Conservation (phyloP, 2,113 vertebrate species). For the Synodontis membranacea region DNA sequence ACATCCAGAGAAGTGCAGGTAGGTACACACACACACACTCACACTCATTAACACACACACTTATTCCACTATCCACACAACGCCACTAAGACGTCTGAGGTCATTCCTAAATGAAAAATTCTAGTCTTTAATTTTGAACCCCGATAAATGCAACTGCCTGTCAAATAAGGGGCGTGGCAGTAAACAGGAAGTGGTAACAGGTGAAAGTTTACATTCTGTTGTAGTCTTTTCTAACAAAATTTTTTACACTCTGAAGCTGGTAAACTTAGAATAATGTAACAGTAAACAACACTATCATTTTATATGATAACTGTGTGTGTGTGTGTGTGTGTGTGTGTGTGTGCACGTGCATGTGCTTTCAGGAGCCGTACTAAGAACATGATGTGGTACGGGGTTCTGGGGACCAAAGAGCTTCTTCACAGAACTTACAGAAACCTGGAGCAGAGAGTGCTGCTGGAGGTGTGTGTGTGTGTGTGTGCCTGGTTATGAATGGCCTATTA, state of each 20-base stretch:
- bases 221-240: not conserved
- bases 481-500: not conserved
- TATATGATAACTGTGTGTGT: not conserved
- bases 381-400: slow-evolving; percentile 99
- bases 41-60: slow-evolving; percentile 2
- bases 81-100: not conserved
- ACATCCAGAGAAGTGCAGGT: slow-evolving; percentile 98
- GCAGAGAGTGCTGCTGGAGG: slow-evolving; percentile 96
- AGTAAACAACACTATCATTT: not conserved
- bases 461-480: slow-evolving; percentile 78
- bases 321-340: slow-evolving; percentile 1
- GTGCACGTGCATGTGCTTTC: slow-evolving; percentile 10
- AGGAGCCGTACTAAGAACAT: slow-evolving; percentile 98
- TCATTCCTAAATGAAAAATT: not conserved
- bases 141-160: not conserved
- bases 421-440: slow-evolving; percentile 97
- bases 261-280: not conserved
- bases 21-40: not conserved
- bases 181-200: not conserved
- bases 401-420: slow-evolving; percentile 93
- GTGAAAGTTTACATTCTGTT: not conserved
- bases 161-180: not conserved
- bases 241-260: not conserved
- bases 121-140: not conserved
- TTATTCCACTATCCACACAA: slow-evolving; percentile 37